Evolutionary conservation across 2,113 vertebrate species (phyloP), one percentile per base, ranked within the genome.

Genomic region (Lepus timidus): DNA sequence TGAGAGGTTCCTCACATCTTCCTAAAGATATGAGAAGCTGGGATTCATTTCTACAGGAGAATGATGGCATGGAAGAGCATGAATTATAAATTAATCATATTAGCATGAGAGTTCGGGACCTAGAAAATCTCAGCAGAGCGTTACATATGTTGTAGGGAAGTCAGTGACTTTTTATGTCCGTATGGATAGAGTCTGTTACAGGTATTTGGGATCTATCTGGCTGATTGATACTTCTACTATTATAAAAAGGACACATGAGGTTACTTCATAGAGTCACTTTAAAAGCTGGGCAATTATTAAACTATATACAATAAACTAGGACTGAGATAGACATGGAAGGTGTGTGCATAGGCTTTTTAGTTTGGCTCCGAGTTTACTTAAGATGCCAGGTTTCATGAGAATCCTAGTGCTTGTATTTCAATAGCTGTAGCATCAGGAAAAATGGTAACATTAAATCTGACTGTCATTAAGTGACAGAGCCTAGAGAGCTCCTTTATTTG

Each of bases 1-100:
- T 97, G 31, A 90, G 67, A 92, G 27, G 12, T 80, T 65, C 67
- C 52, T 89, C 29, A 68, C 12, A 25, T 76, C 22, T 88, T 91
- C n/a, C 76, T 25, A 84, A 68, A 90, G 25, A 70, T 36, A 16
- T 12, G 73, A 36, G 16, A 44, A 71, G 6, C 7, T 90, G 89
- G 23, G 29, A 95, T 74, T 93, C n/a, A 95, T 6, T 75, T 2
- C 36, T 67, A 51, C n/a, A 82, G 58, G 33, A 95, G 68, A 96
- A 44, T 23, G 33, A 71, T n/a, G 10, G 62, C n/a, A 85, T 75
- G 25, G 12, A 73, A 87, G n/a, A 91, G 39, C 8, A 61, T 9
- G 67, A 20, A 64, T 96, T 96, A 93, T 70, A 84, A 89, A 93
- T 74, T 44, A n/a, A 64, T n/a, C 27, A 81, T 64, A 3, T 44